Evolutionary conservation across 1,140 invertebrate species (phyloP).

Genomic region (Rhyacophila brunnea): DNA sequence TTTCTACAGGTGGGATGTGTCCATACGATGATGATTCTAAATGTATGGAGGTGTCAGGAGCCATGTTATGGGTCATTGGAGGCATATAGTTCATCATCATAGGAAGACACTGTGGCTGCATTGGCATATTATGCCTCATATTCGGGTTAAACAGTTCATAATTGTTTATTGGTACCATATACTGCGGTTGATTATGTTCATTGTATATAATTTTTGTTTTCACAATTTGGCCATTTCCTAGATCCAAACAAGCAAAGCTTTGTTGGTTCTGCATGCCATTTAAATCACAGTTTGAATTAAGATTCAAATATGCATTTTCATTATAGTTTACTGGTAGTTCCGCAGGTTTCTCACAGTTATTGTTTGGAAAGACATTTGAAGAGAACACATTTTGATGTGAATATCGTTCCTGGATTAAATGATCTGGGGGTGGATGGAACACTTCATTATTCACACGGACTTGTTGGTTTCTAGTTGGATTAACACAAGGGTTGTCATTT

Average conservation of each 20-base stretch:
- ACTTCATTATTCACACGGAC: conserved; percentile 8
- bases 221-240: conserved; percentile 48
- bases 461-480: conserved; percentile 3
- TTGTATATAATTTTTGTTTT: conserved; percentile 44
- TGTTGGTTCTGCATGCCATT: conserved; percentile 17
- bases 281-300: conserved; percentile 11
- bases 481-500: conserved; percentile 10
- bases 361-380: conserved; percentile 6
- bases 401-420: conserved; percentile 15
- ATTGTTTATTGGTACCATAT: conserved; percentile 48
- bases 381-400: conserved; percentile 14
- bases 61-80: conserved; percentile 34
- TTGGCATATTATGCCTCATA: conserved; percentile 11
- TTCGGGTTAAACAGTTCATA: conserved; percentile 49
- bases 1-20: neutral
- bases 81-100: conserved; percentile 16
- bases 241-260: conserved; percentile 47
- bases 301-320: conserved; percentile 12
- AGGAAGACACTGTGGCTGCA: conserved; percentile 8
- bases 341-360: conserved; percentile 7
- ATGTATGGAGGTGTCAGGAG: conserved; percentile 39
- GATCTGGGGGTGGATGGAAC: conserved; percentile 14
- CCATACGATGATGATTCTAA: conserved; percentile 34
- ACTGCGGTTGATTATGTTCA: conserved; percentile 46
- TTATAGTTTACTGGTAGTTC: conserved; percentile 5